Conservation (phyloP, 2,797 vertebrate species). For the Hylomyscus alleni region DNA sequence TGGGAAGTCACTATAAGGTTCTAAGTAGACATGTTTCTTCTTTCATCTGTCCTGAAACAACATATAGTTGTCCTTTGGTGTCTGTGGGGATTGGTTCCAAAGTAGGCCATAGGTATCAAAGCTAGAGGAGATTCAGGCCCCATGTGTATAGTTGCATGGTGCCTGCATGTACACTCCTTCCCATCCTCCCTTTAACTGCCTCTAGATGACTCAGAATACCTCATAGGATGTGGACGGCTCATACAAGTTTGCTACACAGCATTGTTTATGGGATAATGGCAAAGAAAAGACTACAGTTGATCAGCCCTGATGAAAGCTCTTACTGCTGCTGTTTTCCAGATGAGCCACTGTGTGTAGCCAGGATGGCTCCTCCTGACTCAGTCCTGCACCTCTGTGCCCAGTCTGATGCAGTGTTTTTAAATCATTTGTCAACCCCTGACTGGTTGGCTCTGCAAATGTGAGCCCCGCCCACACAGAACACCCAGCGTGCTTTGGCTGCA, state of each 20-base stretch:
- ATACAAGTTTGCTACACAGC: no score
- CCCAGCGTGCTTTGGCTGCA: not conserved
- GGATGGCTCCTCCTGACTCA: not conserved
- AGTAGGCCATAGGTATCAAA: not conserved
- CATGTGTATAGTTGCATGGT: not conserved
- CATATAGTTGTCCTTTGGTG: not conserved
- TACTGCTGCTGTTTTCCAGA: not conserved
- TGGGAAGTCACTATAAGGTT: not conserved
- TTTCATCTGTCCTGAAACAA: conserved; percentile 17
- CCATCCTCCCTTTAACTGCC: not conserved
- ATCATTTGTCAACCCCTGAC: not conserved
- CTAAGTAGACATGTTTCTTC: not conserved
- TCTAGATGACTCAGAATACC: not conserved
- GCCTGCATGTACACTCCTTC: not conserved
- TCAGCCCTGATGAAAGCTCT: not conserved
- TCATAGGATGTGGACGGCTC: not conserved
- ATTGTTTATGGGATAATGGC: not conserved
- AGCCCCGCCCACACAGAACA: not conserved
- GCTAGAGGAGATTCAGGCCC: not conserved
- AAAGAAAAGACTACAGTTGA: not conserved
- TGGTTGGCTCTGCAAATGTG: not conserved
- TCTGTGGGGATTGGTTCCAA: not conserved
- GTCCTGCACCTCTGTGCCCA: not conserved
- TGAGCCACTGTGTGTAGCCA: not conserved
- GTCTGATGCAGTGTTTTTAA: not conserved